These are phyloP conservation scores for Trichopria drosophilae DNA, from an alignment of 2,888 invertebrate genomes.

Conservation along the genomic window DNA sequence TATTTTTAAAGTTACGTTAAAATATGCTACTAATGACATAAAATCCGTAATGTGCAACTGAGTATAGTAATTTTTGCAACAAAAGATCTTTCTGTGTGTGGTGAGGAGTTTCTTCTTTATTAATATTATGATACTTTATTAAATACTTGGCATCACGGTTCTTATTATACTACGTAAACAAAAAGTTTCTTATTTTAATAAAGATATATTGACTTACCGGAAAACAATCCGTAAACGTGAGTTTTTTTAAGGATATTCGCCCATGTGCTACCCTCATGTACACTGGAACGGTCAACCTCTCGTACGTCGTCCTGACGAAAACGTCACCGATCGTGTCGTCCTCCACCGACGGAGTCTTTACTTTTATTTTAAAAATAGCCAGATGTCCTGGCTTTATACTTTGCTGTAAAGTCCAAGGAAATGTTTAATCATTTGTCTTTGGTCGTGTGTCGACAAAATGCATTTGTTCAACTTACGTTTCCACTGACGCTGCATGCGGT, in stretches of 20 bases:
- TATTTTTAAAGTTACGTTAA: too few relatives aligned
- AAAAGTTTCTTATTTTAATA: too few relatives aligned
- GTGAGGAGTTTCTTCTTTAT: too few relatives aligned
- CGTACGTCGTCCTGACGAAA: slow-evolving; percentile 72
- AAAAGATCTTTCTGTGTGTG: too few relatives aligned
- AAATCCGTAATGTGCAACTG: too few relatives aligned
- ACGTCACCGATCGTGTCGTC: slow-evolving; percentile 71
- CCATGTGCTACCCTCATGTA: slow-evolving; percentile 77
- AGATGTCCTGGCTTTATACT: slow-evolving; percentile 65
- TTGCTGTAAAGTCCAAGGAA: slow-evolving; percentile 56
- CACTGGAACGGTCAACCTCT: slow-evolving; percentile 72
- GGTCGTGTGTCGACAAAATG: slow-evolving; percentile 1
- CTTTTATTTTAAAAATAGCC: slow-evolving; percentile 72
- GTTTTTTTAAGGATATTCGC: slow-evolving; percentile 63
- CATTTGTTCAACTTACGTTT: slow-evolving; percentile 45
- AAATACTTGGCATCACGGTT: too few relatives aligned
- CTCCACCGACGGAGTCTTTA: slow-evolving; percentile 71
- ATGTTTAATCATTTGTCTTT: not conserved
- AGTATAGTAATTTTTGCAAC: too few relatives aligned
- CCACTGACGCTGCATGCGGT: slow-evolving; percentile 53
- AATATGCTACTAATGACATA: too few relatives aligned
- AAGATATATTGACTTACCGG: slow-evolving; percentile 69
- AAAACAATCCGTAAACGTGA: slow-evolving; percentile 78
- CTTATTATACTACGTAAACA: too few relatives aligned
- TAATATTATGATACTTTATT: too few relatives aligned